These are phyloP conservation scores for Phortica variegata DNA, from an alignment of 1,140 invertebrate species.

Conservation along the genomic window DNA sequence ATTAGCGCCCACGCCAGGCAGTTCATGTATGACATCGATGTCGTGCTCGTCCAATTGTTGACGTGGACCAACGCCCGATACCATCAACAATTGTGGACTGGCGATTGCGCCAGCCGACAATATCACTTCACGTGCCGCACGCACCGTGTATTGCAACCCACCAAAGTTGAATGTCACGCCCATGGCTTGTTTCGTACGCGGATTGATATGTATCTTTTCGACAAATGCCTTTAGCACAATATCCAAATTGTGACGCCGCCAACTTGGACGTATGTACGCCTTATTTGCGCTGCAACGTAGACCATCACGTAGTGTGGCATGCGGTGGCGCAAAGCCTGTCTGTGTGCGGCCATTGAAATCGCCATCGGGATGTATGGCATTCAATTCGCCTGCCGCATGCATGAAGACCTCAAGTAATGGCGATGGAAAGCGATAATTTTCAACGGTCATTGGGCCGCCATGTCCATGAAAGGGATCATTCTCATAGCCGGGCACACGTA, in stretches of 20 bases:
- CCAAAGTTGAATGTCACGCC: conserved; percentile 66
- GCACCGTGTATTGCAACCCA: conserved; percentile 57
- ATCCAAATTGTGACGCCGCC: conserved; percentile 72
- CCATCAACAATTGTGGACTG: conserved; percentile 78
- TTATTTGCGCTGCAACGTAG: conserved; percentile 79
- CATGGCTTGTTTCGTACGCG: conserved; percentile 60
- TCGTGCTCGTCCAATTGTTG: conserved; percentile 59
- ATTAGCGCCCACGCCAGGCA: conserved; percentile 78
- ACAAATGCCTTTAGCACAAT: conserved; percentile 67
- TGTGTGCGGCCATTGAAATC: conserved; percentile 77
- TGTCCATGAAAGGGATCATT: conserved; percentile 64
- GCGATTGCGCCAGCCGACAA: conserved; percentile 71
- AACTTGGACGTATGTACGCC: conserved; percentile 73
- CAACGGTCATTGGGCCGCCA: conserved; percentile 68
- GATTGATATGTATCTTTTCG: conserved; percentile 66
- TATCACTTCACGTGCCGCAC: conserved; percentile 69
- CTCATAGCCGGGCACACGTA: conserved; percentile 63
- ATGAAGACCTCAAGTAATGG: conserved; percentile 68
- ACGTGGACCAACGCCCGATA: conserved; percentile 73
- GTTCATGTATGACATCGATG: conserved; percentile 60
- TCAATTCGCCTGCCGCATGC: conserved; percentile 62
- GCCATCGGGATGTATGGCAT: conserved; percentile 60
- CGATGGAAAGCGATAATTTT: conserved; percentile 65
- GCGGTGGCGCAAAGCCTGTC: conserved; percentile 70
- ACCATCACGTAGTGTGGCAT: conserved; percentile 79